Conservation (phyloP, 2,797 vertebrate species). For the Numenius phaeopus region DNA sequence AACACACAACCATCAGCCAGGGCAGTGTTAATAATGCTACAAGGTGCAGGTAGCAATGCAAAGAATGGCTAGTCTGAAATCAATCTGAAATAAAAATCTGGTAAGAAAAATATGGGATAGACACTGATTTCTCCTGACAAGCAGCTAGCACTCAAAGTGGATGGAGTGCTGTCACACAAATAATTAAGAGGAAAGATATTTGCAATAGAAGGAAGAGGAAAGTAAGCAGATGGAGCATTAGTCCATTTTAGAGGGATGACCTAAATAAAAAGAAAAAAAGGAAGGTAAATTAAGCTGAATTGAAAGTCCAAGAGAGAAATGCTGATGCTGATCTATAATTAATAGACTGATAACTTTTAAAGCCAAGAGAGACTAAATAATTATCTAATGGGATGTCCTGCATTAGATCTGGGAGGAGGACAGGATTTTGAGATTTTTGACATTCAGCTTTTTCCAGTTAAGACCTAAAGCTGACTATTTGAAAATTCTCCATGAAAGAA, state of each 20-base stretch:
- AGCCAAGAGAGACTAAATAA: not conserved
- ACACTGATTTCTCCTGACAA: not conserved
- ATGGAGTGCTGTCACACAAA: not conserved
- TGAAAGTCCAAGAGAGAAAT: not conserved
- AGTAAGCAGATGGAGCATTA: not conserved
- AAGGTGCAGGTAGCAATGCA: not conserved
- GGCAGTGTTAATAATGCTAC: not conserved
- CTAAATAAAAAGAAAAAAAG: not conserved
- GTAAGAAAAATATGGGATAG: not conserved
- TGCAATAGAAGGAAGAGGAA: not conserved
- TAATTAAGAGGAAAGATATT: not conserved
- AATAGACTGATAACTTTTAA: constrained; percentile 25
- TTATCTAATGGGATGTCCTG: not conserved
- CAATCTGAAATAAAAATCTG: not conserved
- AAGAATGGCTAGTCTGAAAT: not conserved
- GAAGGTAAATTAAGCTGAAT: constrained; percentile 26
- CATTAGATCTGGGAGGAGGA: not conserved
- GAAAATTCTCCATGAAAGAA: not conserved
- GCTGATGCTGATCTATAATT: not conserved
- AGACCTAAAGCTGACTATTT: not conserved
- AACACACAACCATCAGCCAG: not conserved
- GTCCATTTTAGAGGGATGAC: not conserved
- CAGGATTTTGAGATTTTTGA: constrained; percentile 2
- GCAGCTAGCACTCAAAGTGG: not conserved
- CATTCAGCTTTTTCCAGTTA: not conserved